Conservation (phyloP, 2,888 invertebrate genomes). For the Chouioia cunea region DNA sequence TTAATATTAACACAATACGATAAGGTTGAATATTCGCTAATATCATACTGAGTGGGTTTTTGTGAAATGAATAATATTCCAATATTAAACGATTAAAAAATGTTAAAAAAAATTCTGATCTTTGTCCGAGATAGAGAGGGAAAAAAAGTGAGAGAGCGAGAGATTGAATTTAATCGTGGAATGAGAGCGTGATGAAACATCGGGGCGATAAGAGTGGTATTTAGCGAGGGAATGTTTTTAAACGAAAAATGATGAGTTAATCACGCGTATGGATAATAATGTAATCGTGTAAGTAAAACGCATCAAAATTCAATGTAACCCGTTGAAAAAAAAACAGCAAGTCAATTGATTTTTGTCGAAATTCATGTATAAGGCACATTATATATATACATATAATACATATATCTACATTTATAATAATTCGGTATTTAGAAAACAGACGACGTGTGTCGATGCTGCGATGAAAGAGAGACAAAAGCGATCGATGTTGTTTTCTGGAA, state of each 20-base stretch:
- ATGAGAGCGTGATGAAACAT: slow-evolving; percentile 25
- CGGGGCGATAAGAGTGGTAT: slow-evolving; percentile 19
- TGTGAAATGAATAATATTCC: slow-evolving; percentile 66
- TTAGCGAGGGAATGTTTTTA: slow-evolving; percentile 32
- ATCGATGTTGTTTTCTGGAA: neutral
- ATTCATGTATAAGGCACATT: too few relatives aligned
- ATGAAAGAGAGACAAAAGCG: slow-evolving; percentile 33
- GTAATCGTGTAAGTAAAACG: slow-evolving; percentile 43
- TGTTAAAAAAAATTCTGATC: slow-evolving; percentile 57
- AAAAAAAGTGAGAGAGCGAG: slow-evolving; percentile 39
- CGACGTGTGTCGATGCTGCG: slow-evolving; percentile 50
- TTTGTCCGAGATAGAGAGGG: slow-evolving; percentile 52
- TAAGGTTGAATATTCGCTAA: slow-evolving; percentile 68
- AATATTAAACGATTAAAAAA: slow-evolving; percentile 54
- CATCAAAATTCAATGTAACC: slow-evolving; percentile 43
- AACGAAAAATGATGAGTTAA: slow-evolving; percentile 10
- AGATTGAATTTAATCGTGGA: neutral
- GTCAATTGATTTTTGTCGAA: too few relatives aligned
- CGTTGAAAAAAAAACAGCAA: too few relatives aligned
- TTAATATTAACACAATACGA: slow-evolving; percentile 68
- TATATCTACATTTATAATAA: too few relatives aligned
- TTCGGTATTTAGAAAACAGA: slow-evolving; percentile 10
- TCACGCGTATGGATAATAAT: slow-evolving; percentile 45
- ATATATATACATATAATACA: too few relatives aligned
- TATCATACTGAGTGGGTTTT: slow-evolving; percentile 68